Evolutionary conservation across 2,888 invertebrate species (phyloP).

Genomic region (Bembecia ichneumoniformis): DNA sequence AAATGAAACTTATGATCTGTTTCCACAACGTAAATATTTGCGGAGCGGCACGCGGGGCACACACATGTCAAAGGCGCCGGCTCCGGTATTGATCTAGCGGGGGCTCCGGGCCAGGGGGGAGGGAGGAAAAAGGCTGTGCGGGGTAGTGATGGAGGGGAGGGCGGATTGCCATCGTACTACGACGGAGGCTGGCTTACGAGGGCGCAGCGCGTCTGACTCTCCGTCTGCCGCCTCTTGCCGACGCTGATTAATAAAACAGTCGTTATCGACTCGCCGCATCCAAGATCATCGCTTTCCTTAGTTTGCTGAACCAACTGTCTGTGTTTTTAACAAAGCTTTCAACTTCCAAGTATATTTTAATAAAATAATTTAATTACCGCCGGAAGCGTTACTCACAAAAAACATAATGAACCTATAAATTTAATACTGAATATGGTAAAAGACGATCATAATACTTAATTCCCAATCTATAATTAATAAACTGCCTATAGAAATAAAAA

Average conservation of each 20-base stretch:
- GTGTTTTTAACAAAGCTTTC: neutral
- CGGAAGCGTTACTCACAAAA: too few species aligned
- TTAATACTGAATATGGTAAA: too few species aligned
- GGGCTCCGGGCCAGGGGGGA: constrained; percentile 18
- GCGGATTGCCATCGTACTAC: constrained; percentile 35
- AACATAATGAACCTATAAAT: too few species aligned
- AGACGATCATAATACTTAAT: too few species aligned
- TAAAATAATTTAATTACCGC: too few species aligned
- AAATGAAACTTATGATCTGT: constrained; percentile 66
- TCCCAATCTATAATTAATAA: too few species aligned
- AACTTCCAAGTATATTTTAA: neutral
- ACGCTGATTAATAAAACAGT: constrained; percentile 63
- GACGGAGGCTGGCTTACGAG: constrained; percentile 56
- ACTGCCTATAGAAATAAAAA: too few species aligned
- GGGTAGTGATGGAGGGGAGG: constrained; percentile 13
- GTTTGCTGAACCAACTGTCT: constrained; percentile 35
- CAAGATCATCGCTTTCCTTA: constrained; percentile 32
- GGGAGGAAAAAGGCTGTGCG: constrained; percentile 9
- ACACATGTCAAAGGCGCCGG: constrained; percentile 71
- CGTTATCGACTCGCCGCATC: constrained; percentile 43
- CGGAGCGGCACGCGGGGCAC: constrained; percentile 61
- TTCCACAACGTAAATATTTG: constrained; percentile 70
- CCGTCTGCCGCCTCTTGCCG: constrained; percentile 47
- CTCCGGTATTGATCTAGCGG: constrained; percentile 67
- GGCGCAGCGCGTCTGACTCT: constrained; percentile 61